Evolutionary conservation across 2,113 vertebrate genomes (phyloP), one percentile per base, ranked within the genome.

Genomic region (Aegithalos caudatus): DNA sequence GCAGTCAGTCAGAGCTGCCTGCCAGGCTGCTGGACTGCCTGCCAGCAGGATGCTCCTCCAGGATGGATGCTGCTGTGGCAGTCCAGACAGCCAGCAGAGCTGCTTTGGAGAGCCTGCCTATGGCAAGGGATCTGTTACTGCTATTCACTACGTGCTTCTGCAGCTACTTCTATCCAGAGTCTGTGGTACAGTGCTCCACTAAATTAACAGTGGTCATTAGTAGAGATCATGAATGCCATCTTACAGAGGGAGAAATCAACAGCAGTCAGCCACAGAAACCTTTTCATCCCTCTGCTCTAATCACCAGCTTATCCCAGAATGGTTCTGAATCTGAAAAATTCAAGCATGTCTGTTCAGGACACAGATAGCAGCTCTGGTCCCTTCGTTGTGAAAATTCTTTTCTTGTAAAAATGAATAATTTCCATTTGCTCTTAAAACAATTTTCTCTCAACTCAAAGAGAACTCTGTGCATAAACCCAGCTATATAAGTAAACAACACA

Each of bases 261-360:
- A 70, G 81, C 71, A 90, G 54, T 24, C 76, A 48, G 79, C 76
- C 88, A 93, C 76, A 88, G 72, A 93, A 94, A 93, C 71, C 23
- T 82, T 91, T 91, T 56, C 0, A 0, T 78, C 69, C 85, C 84
- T 82, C 84, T 86, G 71, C 76, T 74, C 56, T 93, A 81, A 92
- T 27, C 88, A 86, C 8, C 92, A 86, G 47, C 51, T 94, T 81
- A 74, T 81, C 71, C 71, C 79, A 93, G 62, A 85, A 81, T 29
- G 83, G 84, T 35, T 93, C 85, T 85, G 79, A 80, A 91, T 58
- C 71, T 93, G 78, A 94, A 95, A 88, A 92, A 90, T 37, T 54
- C 64, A 94, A 93, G 78, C 33, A 70, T 29, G 53, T 38, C 66
- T 81, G 66, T 60, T 95, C 53, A 94, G 89, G 64, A 86, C 51